These are phyloP conservation scores for Mermis nigrescens DNA, from an alignment of 2,888 invertebrate species.

Conservation along the genomic window DNA sequence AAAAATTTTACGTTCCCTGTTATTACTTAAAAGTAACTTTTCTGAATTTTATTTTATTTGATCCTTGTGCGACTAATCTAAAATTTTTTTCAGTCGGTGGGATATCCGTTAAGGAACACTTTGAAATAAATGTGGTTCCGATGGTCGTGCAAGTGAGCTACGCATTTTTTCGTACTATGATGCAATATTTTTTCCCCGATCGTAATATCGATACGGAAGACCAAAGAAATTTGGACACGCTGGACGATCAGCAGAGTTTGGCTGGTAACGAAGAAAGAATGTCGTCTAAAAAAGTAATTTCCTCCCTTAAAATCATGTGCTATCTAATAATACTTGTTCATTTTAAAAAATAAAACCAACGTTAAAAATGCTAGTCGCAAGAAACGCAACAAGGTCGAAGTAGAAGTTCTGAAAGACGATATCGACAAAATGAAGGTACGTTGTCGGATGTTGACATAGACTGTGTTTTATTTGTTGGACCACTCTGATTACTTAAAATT, in stretches of 20 bases:
- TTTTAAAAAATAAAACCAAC: no score
- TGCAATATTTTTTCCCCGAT: slow-evolving; percentile 91
- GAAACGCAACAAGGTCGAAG: slow-evolving; percentile 1
- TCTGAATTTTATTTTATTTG: no score
- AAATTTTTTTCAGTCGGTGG: slow-evolving; percentile 78
- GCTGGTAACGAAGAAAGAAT: neutral
- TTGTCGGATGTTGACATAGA: neutral
- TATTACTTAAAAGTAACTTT: no score
- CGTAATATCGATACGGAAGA: slow-evolving; percentile 48
- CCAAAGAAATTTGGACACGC: slow-evolving; percentile 9
- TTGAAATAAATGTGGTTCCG: slow-evolving; percentile 91
- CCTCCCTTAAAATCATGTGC: no score
- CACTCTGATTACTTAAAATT: no score
- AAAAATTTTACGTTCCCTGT: no score
- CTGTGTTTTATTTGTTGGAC: neutral
- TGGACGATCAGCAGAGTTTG: neutral
- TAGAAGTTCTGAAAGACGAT: slow-evolving; percentile 45
- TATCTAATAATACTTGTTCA: no score
- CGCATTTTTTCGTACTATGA: slow-evolving; percentile 64
- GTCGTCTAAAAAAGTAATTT: neutral
- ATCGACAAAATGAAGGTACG: slow-evolving; percentile 83
- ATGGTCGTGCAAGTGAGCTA: slow-evolving; percentile 42
- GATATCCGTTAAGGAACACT: slow-evolving; percentile 92
- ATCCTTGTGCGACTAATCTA: no score
- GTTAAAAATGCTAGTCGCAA: slow-evolving; percentile 4